phyloP scores from a whole-genome alignment of 1,140 invertebrate species.

The Limonius californicus region DNA sequence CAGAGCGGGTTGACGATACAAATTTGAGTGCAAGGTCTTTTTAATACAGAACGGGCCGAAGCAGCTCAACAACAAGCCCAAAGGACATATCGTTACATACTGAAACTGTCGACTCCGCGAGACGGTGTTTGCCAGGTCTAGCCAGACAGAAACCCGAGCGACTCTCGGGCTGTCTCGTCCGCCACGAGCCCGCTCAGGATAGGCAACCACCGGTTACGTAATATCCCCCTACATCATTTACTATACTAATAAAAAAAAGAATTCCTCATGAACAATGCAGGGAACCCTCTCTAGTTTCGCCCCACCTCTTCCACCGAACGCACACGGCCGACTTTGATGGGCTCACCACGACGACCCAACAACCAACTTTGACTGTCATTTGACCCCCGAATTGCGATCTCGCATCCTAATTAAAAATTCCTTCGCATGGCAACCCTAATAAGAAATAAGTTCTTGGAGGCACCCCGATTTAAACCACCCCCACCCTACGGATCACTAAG shows the following conservation, averaged over 20 bases:
- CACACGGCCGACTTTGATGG: neutral
- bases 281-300: neutral
- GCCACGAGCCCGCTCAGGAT: slow-evolving; percentile 5
- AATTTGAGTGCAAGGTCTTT: slow-evolving; percentile 5
- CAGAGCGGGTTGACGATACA: neutral
- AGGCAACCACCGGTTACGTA: slow-evolving; percentile 29
- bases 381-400: too few relatives aligned
- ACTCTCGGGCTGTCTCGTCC: slow-evolving; percentile 25
- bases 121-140: slow-evolving; percentile 20
- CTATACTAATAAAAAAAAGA: slow-evolving; percentile 2
- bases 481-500: too few relatives aligned
- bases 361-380: too few relatives aligned
- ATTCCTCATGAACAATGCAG: neutral
- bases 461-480: too few relatives aligned
- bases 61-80: slow-evolving; percentile 13
- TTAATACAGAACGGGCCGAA: neutral
- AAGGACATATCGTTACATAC: slow-evolving; percentile 23
- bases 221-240: slow-evolving; percentile 25
- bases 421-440: too few relatives aligned
- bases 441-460: too few relatives aligned
- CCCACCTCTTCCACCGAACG: neutral
- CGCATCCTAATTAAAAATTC: too few relatives aligned
- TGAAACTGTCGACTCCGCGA: slow-evolving; percentile 18
- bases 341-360: too few relatives aligned
- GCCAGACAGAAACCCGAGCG: slow-evolving; percentile 25